These are phyloP conservation scores for Gibbula magus DNA, from an alignment of 2,888 invertebrate genomes.

Conservation along the genomic window DNA sequence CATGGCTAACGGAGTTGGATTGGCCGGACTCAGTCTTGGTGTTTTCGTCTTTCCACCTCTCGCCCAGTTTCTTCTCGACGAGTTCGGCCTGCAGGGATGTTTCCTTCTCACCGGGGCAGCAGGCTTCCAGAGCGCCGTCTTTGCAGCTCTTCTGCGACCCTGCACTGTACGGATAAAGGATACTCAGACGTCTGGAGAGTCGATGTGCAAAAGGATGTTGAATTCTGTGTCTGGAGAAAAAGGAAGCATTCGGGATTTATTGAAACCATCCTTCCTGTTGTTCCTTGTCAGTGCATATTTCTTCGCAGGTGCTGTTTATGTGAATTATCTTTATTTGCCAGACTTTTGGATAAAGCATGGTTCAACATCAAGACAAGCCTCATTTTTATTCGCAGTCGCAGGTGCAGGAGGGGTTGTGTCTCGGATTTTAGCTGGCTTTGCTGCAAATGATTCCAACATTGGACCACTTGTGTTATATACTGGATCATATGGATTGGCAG, in stretches of 20 bases:
- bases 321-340: background rate
- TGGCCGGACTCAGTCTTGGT: background rate
- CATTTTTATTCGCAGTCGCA: background rate
- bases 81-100: conserved; percentile 8
- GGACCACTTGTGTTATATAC: background rate
- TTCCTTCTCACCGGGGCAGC: conserved; percentile 18
- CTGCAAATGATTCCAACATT: background rate
- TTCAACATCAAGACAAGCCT: background rate
- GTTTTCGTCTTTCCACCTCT: background rate
- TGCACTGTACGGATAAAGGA: background rate
- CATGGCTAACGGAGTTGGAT: background rate
- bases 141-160: background rate
- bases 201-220: background rate
- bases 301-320: background rate
- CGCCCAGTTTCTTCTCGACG: conserved; percentile 4
- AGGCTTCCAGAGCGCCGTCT: background rate
- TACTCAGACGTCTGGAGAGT: background rate
- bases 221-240: background rate
- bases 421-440: background rate
- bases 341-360: background rate
- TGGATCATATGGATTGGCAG: background rate
- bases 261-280: background rate
- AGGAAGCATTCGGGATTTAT: background rate
- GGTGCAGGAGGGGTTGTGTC: background rate
- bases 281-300: background rate